These are phyloP conservation scores for Myzus persicae DNA, from an alignment of 1,140 invertebrate species.

Conservation along the genomic window DNA sequence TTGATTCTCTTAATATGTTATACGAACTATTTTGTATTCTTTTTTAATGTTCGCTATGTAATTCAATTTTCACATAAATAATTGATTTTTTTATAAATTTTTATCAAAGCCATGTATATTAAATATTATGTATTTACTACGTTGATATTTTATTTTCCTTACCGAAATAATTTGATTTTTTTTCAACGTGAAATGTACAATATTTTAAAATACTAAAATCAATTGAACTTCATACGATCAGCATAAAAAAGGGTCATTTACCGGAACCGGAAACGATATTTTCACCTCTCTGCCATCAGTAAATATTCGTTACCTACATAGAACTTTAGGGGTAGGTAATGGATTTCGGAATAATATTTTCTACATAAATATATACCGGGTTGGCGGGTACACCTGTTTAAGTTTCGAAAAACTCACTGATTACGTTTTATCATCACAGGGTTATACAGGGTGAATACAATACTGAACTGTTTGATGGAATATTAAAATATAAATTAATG, in stretches of 20 bases:
- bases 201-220: constrained; percentile 14
- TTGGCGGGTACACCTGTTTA: neutral
- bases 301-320: neutral
- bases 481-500: too few species aligned
- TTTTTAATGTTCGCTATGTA: neutral
- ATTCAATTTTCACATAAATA: neutral
- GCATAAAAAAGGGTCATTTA: neutral
- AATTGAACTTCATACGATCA: neutral
- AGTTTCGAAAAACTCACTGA: neutral
- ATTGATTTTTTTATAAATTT: neutral
- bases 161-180: neutral
- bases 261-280: neutral
- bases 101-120: neutral
- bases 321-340: neutral
- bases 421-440: neutral
- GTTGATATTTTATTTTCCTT: neutral
- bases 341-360: constrained; percentile 22
- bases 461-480: too few species aligned
- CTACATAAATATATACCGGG: neutral
- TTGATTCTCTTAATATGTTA: too few species aligned
- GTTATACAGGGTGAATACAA: too few species aligned
- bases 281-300: neutral
- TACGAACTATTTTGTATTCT: too few species aligned
- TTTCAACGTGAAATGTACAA: neutral
- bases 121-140: neutral